Base-by-base conservation (phyloP, 2,888 invertebrate genomes). In the Coremacera marginata region DNA sequence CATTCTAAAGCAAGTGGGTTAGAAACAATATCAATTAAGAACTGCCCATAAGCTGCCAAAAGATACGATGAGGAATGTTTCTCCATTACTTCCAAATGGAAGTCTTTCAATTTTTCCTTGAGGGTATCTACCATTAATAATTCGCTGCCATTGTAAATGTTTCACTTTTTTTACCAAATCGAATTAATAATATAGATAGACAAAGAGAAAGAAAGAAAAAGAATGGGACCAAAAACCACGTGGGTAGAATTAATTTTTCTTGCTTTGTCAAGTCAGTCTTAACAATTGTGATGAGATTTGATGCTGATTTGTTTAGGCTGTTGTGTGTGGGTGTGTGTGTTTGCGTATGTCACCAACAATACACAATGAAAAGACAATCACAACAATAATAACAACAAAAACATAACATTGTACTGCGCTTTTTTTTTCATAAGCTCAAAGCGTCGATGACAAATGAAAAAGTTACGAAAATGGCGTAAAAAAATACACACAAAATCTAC, bases 211-310 rank as follows among this genome's bases (percentile, higher is more conserved):
- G 31, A 31, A 31, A 31, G 31, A 31, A 31, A 14, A 16, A 52
- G 3, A 16, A 8, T 52, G 52, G 7, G 14, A 3, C 7, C 1
- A 16, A 52, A 52, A 52, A 52, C 3, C 5, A 9, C 55, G 11
- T 19, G 19, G n/a, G n/a, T 55, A 19, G 14, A 44, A 11, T 44
- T 44, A 11, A 44, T 44, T 44, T 11, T 14, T 44, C 44, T 14
- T 44, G 44, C 14, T 44, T 11, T 11, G 14, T 65, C 63, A 65
- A 65, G 19, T 34, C 34, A 65, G 34, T 16, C 37, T 65, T 7
- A 65, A 34, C 63, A 37, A 65, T 65, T n/a, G 63, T 34, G n/a
- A n/a, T 65, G 5, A 16, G 63, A 37, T 65, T 65, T 65, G 63
- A 34, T 34, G 63, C 11, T 27, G 16, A 27, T 62, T 55, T 55